phyloP scores from a whole-genome alignment of 2,888 invertebrate species.

The Caenorhabditis zanzibari region DNA sequence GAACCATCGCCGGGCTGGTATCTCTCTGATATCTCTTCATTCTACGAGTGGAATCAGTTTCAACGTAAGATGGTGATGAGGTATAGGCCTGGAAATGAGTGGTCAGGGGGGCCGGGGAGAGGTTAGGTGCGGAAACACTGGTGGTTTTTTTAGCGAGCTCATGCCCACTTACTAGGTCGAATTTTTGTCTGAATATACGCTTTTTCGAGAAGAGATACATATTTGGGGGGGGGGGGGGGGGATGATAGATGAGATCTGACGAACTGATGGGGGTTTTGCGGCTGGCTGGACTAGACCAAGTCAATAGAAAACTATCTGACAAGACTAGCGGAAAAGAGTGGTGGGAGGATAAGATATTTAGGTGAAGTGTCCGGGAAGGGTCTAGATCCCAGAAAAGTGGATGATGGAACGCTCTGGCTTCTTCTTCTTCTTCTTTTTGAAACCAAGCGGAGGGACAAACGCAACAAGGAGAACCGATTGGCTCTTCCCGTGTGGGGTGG shows the following conservation, averaged over 20 bases:
- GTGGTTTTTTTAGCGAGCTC: not conserved
- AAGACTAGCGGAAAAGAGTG: constrained; percentile 59
- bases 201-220: constrained; percentile 74
- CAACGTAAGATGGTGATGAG: constrained; percentile 73
- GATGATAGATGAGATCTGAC: constrained; percentile 51
- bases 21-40: constrained; percentile 72
- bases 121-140: constrained; percentile 44
- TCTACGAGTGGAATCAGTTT: constrained; percentile 73
- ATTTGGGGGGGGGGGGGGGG: no score
- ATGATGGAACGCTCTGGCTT: constrained; percentile 50
- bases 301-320: constrained; percentile 64
- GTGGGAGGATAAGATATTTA: constrained; percentile 46
- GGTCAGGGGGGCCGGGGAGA: not conserved
- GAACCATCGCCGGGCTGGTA: constrained; percentile 71
- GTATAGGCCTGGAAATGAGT: constrained; percentile 73
- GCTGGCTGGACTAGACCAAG: constrained; percentile 58
- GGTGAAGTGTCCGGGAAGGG: constrained; percentile 61
- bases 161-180: constrained; percentile 61
- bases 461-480: constrained; percentile 42
- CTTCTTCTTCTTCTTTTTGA: constrained; percentile 23
- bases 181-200: constrained; percentile 68
- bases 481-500: constrained; percentile 12
- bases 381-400: constrained; percentile 41
- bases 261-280: constrained; percentile 26
- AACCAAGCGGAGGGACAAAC: constrained; percentile 44